Conservation (phyloP, 2,797 vertebrate genomes). For the Sarcoramphus papa region DNA sequence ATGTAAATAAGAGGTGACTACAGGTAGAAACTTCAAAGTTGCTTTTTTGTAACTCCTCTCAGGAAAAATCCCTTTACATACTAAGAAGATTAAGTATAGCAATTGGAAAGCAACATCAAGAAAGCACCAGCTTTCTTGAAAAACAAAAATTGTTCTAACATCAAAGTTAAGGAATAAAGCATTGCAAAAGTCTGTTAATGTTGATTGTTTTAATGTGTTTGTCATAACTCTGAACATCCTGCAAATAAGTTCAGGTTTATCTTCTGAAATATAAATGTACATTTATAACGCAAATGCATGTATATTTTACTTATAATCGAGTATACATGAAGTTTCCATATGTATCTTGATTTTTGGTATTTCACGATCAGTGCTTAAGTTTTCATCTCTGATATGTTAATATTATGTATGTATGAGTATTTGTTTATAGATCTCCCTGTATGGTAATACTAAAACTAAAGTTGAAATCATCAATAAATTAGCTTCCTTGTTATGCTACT, state of each 20-base stretch:
- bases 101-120: neutral
- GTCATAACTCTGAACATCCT: neutral
- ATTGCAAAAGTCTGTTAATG: neutral
- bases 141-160: neutral
- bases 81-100: neutral
- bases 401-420: neutral
- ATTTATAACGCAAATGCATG: neutral
- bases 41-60: neutral
- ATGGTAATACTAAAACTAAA: neutral
- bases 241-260: neutral
- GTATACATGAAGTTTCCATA: neutral
- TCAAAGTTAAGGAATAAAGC: neutral
- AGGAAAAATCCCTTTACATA: neutral
- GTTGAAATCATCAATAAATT: neutral
- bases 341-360: neutral
- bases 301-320: neutral
- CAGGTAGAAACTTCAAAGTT: neutral
- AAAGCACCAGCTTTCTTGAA: neutral
- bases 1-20: neutral
- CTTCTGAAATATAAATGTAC: neutral
- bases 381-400: neutral
- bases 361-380: neutral
- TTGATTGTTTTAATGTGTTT: neutral
- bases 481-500: neutral
- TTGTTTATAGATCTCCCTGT: neutral